These are phyloP conservation scores for Dromaius novaehollandiae DNA, from an alignment of 2,113 vertebrate genomes.

Conservation along the genomic window DNA sequence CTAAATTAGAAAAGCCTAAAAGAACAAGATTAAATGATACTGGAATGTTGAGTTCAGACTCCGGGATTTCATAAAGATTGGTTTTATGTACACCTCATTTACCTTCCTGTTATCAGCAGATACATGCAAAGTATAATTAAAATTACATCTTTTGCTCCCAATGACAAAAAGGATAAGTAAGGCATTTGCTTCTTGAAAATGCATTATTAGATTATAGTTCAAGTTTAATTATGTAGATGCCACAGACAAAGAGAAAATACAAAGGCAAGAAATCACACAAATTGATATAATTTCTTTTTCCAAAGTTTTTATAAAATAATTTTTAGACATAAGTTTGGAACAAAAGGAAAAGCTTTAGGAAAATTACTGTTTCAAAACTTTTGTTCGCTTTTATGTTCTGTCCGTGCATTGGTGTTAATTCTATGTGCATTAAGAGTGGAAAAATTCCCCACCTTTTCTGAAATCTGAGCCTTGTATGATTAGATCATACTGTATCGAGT, in stretches of 20 bases:
- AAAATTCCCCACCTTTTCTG: too few relatives aligned
- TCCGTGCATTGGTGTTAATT: too few relatives aligned
- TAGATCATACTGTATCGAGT: too few relatives aligned
- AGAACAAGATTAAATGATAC: not conserved
- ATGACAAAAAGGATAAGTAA: not conserved
- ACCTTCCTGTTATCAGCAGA: not conserved
- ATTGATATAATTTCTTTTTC: too few relatives aligned
- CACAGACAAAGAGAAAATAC: not conserved
- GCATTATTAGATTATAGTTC: not conserved
- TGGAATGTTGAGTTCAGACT: not conserved
- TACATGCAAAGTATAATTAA: conserved; percentile 25
- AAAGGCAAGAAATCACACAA: not conserved
- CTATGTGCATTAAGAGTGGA: too few relatives aligned
- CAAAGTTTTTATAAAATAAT: too few relatives aligned
- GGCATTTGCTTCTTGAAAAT: not conserved
- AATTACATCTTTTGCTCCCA: not conserved
- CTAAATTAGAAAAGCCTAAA: not conserved
- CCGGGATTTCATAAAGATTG: not conserved
- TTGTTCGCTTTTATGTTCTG: too few relatives aligned
- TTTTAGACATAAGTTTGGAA: too few relatives aligned
- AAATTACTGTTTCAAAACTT: too few relatives aligned
- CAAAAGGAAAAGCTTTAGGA: too few relatives aligned
- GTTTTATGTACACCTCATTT: conserved; percentile 1
- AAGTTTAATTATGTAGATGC: conserved; percentile 8
- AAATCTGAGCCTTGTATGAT: too few relatives aligned